Evolutionary conservation across 2,113 vertebrate genomes (phyloP).

Genomic region (Accipiter cooperii): DNA sequence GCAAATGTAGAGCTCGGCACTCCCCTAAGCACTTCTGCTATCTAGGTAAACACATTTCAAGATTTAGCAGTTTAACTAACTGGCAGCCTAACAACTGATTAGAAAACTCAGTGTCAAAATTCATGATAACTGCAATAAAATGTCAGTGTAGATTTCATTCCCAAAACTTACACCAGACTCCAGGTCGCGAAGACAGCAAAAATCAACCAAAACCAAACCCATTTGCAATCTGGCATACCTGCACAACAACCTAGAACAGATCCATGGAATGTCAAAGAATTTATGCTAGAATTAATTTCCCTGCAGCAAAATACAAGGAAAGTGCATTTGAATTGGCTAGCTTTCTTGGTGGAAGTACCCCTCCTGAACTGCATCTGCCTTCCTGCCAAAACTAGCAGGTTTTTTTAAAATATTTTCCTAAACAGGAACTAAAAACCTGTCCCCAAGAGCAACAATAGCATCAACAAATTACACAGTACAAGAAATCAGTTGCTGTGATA

Average conservation of each 20-base stretch:
- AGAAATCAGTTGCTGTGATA: neutral
- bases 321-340: neutral
- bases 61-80: neutral
- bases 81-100: neutral
- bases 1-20: neutral
- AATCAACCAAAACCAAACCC: neutral
- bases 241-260: neutral
- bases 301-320: neutral
- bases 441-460: neutral
- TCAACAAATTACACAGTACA: neutral
- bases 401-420: neutral
- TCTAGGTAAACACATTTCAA: neutral
- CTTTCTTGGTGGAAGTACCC: neutral
- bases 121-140: neutral
- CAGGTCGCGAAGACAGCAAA: neutral
- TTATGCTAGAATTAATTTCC: neutral
- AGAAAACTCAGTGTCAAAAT: neutral
- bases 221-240: neutral
- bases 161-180: neutral
- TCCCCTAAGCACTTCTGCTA: neutral
- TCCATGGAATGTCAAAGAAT: neutral
- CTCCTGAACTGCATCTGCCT: neutral
- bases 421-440: neutral
- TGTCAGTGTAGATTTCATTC: neutral
- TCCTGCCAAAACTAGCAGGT: neutral